Percentiles rank a stretch among this genome's conserved stretches.
Evolutionary conservation across 2,888 invertebrate genomes (phyloP).

Genomic region (Penaeus monodon): DNA sequence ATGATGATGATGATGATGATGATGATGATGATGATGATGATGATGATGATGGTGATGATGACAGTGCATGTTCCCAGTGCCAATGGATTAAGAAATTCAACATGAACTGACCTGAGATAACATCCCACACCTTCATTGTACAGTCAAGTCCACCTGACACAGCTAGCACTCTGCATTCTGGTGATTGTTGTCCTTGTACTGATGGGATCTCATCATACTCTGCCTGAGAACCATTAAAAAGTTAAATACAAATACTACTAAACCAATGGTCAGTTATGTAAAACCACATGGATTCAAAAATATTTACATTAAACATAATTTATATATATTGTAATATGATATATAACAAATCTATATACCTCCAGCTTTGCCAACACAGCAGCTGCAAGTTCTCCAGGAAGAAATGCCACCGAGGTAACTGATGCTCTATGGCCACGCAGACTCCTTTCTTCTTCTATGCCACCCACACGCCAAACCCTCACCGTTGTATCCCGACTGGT

Average conservation of each 20-base stretch:
- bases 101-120: constrained; percentile 35
- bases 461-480: constrained; percentile 42
- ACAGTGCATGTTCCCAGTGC: too few species aligned
- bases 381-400: constrained; percentile 14
- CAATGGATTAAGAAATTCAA: background rate
- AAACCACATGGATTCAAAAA: too few species aligned
- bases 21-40: too few species aligned
- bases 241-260: background rate
- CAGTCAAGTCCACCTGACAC: constrained; percentile 45
- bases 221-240: background rate
- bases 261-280: background rate
- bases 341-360: constrained; percentile 6
- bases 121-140: constrained; percentile 41
- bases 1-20: too few species aligned
- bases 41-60: too few species aligned
- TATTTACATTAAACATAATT: too few species aligned
- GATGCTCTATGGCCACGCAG: constrained; percentile 46
- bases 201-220: constrained; percentile 11
- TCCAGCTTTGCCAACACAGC: constrained; percentile 37
- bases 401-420: constrained; percentile 36
- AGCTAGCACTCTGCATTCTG: constrained; percentile 20
- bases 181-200: constrained; percentile 2
- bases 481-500: constrained; percentile 49
- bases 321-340: background rate
- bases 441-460: constrained; percentile 35